phyloP scores from a whole-genome alignment of 1,140 invertebrate genomes.

The Hermatobates lingyangjiaoensis region DNA sequence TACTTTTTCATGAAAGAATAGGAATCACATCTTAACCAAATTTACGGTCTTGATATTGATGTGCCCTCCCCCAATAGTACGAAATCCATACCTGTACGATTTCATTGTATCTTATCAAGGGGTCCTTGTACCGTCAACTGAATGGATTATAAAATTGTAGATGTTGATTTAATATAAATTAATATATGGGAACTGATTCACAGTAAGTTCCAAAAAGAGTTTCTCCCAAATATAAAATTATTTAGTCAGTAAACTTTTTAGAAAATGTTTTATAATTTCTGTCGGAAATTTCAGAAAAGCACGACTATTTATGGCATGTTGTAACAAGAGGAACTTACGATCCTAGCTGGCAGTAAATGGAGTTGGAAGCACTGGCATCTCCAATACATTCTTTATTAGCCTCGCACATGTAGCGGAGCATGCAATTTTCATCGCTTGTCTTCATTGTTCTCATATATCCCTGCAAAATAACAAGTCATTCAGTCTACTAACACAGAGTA shows the following conservation, averaged over 20 bases:
- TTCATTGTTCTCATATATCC: constrained; percentile 68
- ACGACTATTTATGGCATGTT: background rate
- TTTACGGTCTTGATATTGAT: too few relatives aligned
- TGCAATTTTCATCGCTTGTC: constrained; percentile 57
- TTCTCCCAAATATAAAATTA: background rate
- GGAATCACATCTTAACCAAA: too few relatives aligned
- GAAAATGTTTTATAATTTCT: background rate
- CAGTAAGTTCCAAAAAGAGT: background rate
- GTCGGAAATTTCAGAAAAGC: background rate
- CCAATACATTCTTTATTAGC: constrained; percentile 70
- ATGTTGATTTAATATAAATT: background rate
- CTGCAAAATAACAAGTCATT: constrained; percentile 21
- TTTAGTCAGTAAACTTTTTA: too few relatives aligned
- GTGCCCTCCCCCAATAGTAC: too few relatives aligned
- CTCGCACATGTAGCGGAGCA: constrained; percentile 67
- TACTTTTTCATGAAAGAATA: too few relatives aligned
- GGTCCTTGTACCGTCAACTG: too few relatives aligned
- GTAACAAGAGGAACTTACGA: constrained; percentile 44
- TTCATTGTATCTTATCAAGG: too few relatives aligned
- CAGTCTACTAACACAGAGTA: too few relatives aligned
- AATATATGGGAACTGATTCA: background rate
- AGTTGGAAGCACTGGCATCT: constrained; percentile 56
- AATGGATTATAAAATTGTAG: background rate
- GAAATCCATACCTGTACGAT: too few relatives aligned
- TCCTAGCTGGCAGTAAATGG: constrained; percentile 79